Conservation (phyloP, 2,797 vertebrate species). For the Synanceia verrucosa region DNA sequence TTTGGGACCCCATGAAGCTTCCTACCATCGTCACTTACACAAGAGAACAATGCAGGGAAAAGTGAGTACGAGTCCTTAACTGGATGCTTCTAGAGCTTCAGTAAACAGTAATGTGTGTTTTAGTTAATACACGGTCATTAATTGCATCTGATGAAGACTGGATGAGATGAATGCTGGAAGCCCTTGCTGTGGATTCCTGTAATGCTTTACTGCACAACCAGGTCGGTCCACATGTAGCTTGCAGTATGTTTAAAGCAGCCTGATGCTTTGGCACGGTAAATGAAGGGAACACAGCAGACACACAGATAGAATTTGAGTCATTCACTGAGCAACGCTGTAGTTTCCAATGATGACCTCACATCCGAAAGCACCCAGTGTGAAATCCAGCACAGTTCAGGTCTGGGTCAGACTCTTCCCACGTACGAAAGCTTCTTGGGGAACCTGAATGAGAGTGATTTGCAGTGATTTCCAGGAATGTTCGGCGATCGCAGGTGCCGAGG, state of each 20-base stretch:
- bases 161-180: constrained; percentile 1
- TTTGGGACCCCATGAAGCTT: constrained; percentile 6
- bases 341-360: constrained; percentile 36
- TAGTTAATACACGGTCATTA: neutral
- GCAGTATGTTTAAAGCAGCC: constrained; percentile 6
- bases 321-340: constrained; percentile 31
- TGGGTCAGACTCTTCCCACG: constrained; percentile 17
- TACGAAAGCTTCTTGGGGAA: neutral
- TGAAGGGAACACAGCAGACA: constrained; percentile 1
- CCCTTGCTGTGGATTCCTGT: constrained; percentile 10
- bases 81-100: neutral
- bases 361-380: neutral
- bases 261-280: neutral
- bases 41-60: constrained; percentile 3
- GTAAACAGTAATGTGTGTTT: neutral
- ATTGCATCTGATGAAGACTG: neutral
- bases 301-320: constrained; percentile 20
- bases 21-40: constrained; percentile 4
- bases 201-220: constrained; percentile 46
- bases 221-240: constrained; percentile 37
- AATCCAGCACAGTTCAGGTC: constrained; percentile 25
- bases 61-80: neutral
- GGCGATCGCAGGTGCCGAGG: neutral
- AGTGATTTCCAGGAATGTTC: constrained; percentile 1
- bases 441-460: neutral